Evolutionary conservation across 2,888 invertebrate genomes (phyloP).

Genomic region (Tetropium fuscum): DNA sequence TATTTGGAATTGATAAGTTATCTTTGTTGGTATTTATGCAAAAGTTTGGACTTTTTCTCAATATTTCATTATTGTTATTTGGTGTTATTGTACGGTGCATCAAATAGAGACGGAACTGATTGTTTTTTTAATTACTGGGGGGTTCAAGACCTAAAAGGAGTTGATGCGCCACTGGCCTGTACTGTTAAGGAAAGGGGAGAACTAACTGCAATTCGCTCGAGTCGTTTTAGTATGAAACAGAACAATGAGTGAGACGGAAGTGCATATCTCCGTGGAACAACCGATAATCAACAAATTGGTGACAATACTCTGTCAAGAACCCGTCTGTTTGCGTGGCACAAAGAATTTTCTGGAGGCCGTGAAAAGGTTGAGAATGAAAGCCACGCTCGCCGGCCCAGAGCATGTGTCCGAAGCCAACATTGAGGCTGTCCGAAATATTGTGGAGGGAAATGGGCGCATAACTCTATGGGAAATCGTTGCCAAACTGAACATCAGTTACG

Average conservation of each 20-base stretch:
- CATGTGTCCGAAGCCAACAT: constrained; percentile 24
- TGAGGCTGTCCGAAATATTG: constrained; percentile 5
- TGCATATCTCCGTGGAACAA: constrained; percentile 19
- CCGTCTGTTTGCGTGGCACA: constrained; percentile 16
- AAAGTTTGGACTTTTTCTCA: too few species aligned
- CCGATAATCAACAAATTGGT: constrained; percentile 15
- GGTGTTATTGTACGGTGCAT: too few species aligned
- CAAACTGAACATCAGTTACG: constrained; percentile 11
- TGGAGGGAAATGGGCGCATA: constrained; percentile 13
- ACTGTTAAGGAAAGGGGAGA: constrained; percentile 4
- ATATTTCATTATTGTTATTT: too few species aligned
- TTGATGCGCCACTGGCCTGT: constrained; percentile 2
- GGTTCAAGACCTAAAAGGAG: constrained; percentile 7
- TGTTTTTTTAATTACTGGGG: constrained; percentile 9
- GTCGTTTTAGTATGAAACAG: constrained; percentile 14
- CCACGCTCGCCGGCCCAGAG: constrained; percentile 17
- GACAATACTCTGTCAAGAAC: constrained; percentile 21
- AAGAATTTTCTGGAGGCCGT: constrained; percentile 18
- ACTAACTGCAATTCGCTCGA: constrained; percentile 1
- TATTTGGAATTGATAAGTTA: too few species aligned
- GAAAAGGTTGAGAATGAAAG: constrained; percentile 20
- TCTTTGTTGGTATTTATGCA: too few species aligned
- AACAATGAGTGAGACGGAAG: constrained; percentile 21
- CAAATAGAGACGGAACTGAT: constrained; percentile 5
- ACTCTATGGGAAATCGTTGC: constrained; percentile 10